Percentiles rank a stretch among this genome's conserved stretches.
phyloP scores from a whole-genome alignment of 2,797 vertebrate species.

The Helicolenus hilgendorfi region DNA sequence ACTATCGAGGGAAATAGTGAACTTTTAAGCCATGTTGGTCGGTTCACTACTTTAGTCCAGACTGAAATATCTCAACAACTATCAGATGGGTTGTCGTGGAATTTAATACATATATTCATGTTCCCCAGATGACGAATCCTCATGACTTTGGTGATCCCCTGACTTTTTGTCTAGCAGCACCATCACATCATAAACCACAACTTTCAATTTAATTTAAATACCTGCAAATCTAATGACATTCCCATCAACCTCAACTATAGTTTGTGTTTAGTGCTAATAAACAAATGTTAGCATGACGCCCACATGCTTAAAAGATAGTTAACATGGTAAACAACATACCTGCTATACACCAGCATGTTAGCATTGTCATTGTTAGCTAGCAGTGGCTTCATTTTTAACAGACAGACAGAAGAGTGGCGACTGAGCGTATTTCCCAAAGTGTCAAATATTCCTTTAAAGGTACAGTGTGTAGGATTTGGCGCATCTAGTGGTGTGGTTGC shows the following conservation, averaged over 20 bases:
- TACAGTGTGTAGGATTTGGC: fast-evolving
- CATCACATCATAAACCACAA: background rate
- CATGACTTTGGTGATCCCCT: background rate
- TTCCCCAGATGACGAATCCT: background rate
- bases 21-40: background rate
- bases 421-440: background rate
- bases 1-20: background rate
- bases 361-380: background rate
- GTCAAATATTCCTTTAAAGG: background rate
- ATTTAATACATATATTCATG: background rate
- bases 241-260: background rate
- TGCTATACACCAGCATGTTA: background rate
- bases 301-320: too few species aligned
- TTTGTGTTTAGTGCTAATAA: too few species aligned
- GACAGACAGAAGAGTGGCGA: background rate
- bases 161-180: too few species aligned
- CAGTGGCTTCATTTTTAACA: background rate
- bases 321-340: too few species aligned
- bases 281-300: too few species aligned
- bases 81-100: background rate
- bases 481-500: too few species aligned
- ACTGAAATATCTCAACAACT: background rate
- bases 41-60: background rate
- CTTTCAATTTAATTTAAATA: background rate
- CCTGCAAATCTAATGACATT: background rate